These are phyloP conservation scores for Aptenodytes patagonicus DNA, from an alignment of 2,113 vertebrate species.

Conservation along the genomic window DNA sequence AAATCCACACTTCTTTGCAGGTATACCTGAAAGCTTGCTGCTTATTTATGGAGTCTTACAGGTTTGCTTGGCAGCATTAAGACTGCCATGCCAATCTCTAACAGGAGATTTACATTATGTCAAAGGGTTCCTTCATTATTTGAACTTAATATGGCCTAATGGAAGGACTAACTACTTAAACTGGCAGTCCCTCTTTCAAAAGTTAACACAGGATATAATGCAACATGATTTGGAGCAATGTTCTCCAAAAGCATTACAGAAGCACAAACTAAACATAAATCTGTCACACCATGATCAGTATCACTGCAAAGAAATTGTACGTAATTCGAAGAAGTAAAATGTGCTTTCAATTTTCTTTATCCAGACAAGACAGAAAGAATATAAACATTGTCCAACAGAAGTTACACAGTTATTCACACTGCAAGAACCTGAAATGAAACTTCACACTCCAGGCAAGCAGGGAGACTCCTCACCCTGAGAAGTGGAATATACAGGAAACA, in stretches of 20 bases:
- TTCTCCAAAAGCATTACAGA: neutral
- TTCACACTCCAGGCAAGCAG: neutral
- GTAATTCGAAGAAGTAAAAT: neutral
- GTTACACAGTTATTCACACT: neutral
- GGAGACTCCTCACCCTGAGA: neutral
- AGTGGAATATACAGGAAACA: neutral
- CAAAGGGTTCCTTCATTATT: neutral
- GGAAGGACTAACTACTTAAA: neutral
- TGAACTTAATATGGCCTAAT: neutral
- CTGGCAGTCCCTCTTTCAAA: neutral
- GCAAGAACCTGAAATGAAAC: neutral
- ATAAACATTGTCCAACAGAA: neutral
- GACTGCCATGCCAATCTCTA: neutral
- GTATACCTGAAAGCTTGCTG: neutral
- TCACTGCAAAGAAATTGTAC: neutral
- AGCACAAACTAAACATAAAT: neutral
- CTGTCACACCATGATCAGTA: neutral
- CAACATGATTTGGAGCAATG: neutral
- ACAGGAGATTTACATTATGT: neutral
- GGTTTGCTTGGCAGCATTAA: neutral
- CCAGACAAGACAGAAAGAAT: neutral
- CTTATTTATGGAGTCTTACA: neutral
- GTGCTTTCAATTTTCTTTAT: neutral
- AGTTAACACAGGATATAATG: neutral
- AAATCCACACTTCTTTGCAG: neutral